Percentiles rank a stretch among this genome's conserved stretches.
These are phyloP conservation scores for Echiichthys vipera DNA, from an alignment of 2,797 vertebrate species.

Conservation along the genomic window DNA sequence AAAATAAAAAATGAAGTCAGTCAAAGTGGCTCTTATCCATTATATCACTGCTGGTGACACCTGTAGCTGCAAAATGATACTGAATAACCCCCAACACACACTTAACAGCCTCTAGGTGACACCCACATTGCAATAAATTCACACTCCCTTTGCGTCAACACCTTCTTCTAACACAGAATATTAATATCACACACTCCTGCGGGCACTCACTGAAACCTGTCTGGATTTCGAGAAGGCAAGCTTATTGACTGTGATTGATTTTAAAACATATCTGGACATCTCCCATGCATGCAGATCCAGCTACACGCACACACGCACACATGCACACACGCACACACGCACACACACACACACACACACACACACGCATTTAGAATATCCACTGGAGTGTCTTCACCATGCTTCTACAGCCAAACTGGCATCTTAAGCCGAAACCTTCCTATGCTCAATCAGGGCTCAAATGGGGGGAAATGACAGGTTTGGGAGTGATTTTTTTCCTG, in stretches of 20 bases:
- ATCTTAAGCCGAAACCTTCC: constrained; percentile 55
- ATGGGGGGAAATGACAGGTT: constrained; percentile 66
- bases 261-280: constrained; percentile 34
- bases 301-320: not conserved
- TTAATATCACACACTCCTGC: constrained; percentile 57
- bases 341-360: not conserved
- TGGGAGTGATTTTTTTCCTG: constrained; percentile 69
- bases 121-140: constrained; percentile 47
- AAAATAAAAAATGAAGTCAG: not conserved
- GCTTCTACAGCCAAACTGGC: constrained; percentile 17
- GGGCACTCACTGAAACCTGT: constrained; percentile 5
- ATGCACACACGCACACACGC: constrained; percentile 4
- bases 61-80: constrained; percentile 2
- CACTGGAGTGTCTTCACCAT: constrained; percentile 5
- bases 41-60: not conserved
- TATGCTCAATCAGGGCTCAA: constrained; percentile 65
- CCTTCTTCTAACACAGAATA: constrained; percentile 61
- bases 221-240: constrained; percentile 53
- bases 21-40: constrained; percentile 21
- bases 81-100: not conserved
- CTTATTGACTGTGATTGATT: constrained; percentile 52
- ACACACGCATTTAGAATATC: not conserved
- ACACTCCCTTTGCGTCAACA: constrained; percentile 64
- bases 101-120: constrained; percentile 38
- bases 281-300: constrained; percentile 25